These are phyloP conservation scores for Ophion costatus DNA, from an alignment of 2,888 invertebrate species.

Conservation along the genomic window DNA sequence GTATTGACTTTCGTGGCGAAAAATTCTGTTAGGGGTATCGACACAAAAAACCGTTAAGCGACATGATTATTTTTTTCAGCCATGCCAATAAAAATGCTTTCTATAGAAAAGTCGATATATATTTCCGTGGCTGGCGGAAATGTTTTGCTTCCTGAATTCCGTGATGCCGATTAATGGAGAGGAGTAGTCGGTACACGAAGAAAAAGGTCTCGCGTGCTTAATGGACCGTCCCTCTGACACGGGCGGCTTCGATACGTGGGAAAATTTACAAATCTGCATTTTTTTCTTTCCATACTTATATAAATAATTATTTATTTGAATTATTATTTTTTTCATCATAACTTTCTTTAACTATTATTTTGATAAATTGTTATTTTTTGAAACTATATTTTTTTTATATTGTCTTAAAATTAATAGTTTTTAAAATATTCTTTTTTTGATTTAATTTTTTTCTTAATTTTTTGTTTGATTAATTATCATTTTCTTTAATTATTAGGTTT, in stretches of 20 bases:
- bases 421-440: no score
- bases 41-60: background rate
- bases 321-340: no score
- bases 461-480: no score
- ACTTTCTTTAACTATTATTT: no score
- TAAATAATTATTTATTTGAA: background rate
- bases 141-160: constrained; percentile 53
- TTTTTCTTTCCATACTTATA: constrained; percentile 18
- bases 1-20: background rate
- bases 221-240: constrained; percentile 55
- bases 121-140: constrained; percentile 26
- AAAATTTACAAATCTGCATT: constrained; percentile 47
- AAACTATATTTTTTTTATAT: no score
- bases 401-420: no score
- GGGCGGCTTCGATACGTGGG: constrained; percentile 53
- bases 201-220: constrained; percentile 27
- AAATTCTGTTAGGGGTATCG: background rate
- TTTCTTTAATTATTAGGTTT: background rate
- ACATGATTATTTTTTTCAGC: constrained; percentile 4
- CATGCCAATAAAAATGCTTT: background rate
- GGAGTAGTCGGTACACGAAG: constrained; percentile 25
- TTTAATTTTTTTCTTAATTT: no score
- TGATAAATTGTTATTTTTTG: no score
- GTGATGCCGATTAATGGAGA: constrained; percentile 37
- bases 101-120: background rate